Base-by-base conservation (phyloP, 53 echinoderm and acorn worm species). In the Paelopatides confundens region DNA sequence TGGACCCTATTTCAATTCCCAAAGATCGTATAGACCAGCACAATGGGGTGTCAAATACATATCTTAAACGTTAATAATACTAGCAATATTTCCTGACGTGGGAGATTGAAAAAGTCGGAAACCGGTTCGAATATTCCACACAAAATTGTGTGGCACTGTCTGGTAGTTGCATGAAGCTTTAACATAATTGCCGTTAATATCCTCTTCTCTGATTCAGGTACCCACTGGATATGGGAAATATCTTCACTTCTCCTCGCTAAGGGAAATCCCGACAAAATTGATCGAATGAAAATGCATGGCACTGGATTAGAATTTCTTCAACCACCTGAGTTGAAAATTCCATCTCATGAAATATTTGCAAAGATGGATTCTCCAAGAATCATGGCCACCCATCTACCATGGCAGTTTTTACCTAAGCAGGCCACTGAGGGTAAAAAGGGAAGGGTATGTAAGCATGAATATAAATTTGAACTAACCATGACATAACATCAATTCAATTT, bases 181-280 rank as follows among this genome's bases (percentile, higher is more conserved):
- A n/a, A n/a, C n/a, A n/a, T n/a, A n/a, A n/a, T n/a, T n/a, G n/a
- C n/a, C n/a, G n/a, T n/a, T n/a, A n/a, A n/a, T n/a, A n/a, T n/a
- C 48, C 14, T 48, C 48, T 3, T 74, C 35, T 18, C 15, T 43
- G 4, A 17, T 74, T 35, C 43, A 74, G 74, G 74, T 24, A 74
- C 74, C 15, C 74, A 74, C 38, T 74, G 74, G 74, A 74, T 74
- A 6, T 74, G 38, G 35, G 74, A 74, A 43, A 74, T 74, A 32
- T 18, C 35, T 13, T 37, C 15, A 37, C 74, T 74, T 4, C 33
- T 74, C 15, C 37, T 33, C 14, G 74, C 74, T 24, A 26, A 35
- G 4, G 74, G 74, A 36, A 5, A 35, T 21, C 38, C 38, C 3
- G 74, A 74, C 2, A 74, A 74, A 43, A 74, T 74, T 37, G 43